Evolutionary conservation across 2,888 invertebrate genomes (phyloP).

Genomic region (Napeogenes inachia): DNA sequence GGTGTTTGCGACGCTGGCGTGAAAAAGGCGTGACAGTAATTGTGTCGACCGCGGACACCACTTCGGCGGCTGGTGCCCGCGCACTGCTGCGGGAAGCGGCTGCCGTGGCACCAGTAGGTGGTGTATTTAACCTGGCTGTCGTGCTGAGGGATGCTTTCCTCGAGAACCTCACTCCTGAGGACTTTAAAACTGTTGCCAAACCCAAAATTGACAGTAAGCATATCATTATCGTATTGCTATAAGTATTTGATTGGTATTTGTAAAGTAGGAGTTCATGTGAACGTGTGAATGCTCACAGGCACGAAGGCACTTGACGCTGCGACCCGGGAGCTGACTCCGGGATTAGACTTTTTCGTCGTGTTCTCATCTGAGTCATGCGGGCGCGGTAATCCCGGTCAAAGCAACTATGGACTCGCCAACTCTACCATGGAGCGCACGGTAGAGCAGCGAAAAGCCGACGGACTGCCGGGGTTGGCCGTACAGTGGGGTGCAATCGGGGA

Average conservation of each 20-base stretch:
- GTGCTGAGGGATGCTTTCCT: conserved; percentile 92
- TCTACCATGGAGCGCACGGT: conserved; percentile 97
- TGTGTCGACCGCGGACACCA: conserved; percentile 72
- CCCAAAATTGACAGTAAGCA: conserved; percentile 87
- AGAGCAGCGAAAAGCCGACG: conserved; percentile 88
- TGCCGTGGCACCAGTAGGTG: conserved; percentile 84
- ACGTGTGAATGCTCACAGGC: conserved; percentile 46
- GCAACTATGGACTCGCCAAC: conserved; percentile 98
- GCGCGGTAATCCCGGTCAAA: conserved; percentile 96
- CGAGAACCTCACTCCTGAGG: conserved; percentile 88
- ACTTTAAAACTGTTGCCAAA: conserved; percentile 87
- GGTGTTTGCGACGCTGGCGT: conserved; percentile 85
- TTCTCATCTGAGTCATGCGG: conserved; percentile 99
- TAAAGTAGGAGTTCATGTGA: background rate
- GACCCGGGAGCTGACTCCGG: conserved; percentile 86
- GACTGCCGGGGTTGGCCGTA: conserved; percentile 92
- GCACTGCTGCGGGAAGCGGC: conserved; percentile 79
- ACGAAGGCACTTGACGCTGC: conserved; percentile 89
- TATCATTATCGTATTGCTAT: too few relatives aligned
- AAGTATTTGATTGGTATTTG: background rate
- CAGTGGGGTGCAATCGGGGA: conserved; percentile 99
- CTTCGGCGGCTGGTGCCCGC: conserved; percentile 76
- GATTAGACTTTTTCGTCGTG: conserved; percentile 94
- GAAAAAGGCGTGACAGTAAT: conserved; percentile 79
- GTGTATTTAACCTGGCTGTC: conserved; percentile 96